Evolutionary conservation across 2,113 vertebrate genomes (phyloP).

Genomic region (Entosphenus tridentatus): DNA sequence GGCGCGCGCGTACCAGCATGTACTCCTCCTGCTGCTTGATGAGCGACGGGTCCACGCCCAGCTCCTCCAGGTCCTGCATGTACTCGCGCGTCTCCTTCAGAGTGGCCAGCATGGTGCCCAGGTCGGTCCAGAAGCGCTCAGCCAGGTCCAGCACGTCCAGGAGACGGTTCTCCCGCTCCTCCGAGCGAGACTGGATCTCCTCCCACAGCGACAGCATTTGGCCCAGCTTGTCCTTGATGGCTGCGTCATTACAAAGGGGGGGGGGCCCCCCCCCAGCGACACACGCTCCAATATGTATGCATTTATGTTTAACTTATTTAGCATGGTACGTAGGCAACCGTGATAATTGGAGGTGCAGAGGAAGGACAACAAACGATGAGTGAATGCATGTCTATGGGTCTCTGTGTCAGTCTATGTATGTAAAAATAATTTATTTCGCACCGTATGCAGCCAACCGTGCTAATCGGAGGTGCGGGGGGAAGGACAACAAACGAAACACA

Average conservation of each 20-base stretch:
- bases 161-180: slow-evolving; percentile 75
- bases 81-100: slow-evolving; percentile 83
- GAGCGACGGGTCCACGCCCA: slow-evolving; percentile 92
- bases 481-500: no score
- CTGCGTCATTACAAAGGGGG: slow-evolving; percentile 17
- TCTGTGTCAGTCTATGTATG: no score
- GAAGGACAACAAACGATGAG: no score
- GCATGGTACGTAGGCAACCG: no score
- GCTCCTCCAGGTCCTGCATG: slow-evolving; percentile 75
- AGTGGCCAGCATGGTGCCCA: slow-evolving; percentile 74
- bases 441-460: no score
- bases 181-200: slow-evolving; percentile 74
- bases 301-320: no score
- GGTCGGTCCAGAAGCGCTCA: slow-evolving; percentile 90
- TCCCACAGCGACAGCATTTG: slow-evolving; percentile 85
- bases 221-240: slow-evolving; percentile 62
- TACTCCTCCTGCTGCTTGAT: slow-evolving; percentile 97
- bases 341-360: no score
- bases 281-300: no score
- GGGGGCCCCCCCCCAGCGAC: no score
- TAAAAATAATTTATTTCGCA: no score
- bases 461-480: no score
- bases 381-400: no score
- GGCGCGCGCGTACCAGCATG: slow-evolving; percentile 38
- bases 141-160: slow-evolving; percentile 77